Base-by-base conservation (phyloP, 2,797 vertebrate genomes). In the Chiloscyllium punctatum region DNA sequence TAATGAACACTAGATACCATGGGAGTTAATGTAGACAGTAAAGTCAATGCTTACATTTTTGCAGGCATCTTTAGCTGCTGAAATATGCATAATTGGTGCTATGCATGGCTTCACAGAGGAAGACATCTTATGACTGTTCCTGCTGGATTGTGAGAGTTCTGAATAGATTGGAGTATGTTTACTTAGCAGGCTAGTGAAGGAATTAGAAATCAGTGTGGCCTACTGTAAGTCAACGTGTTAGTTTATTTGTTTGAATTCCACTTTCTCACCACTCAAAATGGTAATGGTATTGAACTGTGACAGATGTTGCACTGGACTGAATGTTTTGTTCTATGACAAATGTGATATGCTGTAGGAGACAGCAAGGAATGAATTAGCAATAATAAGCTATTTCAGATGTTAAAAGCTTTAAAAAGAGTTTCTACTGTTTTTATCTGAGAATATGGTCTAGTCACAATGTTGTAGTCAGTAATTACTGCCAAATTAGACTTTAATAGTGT, bases 1-100 rank as follows among this genome's bases (percentile, higher is more conserved):
- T 90, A 95, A 91, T 74, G 95, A 95, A 88, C 51, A 90, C 92
- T 21, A 74, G 94, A 95, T 77, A n/a, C 79, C 77, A 66, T 68
- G 95, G 77, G 95, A 87, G 30, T 84, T 84, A 42, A 69, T 96
- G 77, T 51, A 87, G 95, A 86, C 74, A 96, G 68, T 95, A 92
- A 94, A 95, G 74, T 77, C 30, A 92, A 33, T 37, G 27, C 48
- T 68, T 51, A 37, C 33, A 30, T 57, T 79, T 53, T 94, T 95
- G 30, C 71, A 51, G 23, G 94, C 94, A 94, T 48, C 69, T 74
- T 74, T 74, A 51, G 69, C 42, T 94, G 37, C 68, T 94, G 42
- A 94, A 94, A 94, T 48, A 94, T 94, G 94, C 94, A 71, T 48
- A 51, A 42, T 51, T 74, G 94, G 69, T 94, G 27, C 37, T 48